A percentile compares a stretch with the other conserved stretches of the same genome.
phyloP scores from a whole-genome alignment of 2,113 vertebrate species.

The Oryzias woworae region DNA sequence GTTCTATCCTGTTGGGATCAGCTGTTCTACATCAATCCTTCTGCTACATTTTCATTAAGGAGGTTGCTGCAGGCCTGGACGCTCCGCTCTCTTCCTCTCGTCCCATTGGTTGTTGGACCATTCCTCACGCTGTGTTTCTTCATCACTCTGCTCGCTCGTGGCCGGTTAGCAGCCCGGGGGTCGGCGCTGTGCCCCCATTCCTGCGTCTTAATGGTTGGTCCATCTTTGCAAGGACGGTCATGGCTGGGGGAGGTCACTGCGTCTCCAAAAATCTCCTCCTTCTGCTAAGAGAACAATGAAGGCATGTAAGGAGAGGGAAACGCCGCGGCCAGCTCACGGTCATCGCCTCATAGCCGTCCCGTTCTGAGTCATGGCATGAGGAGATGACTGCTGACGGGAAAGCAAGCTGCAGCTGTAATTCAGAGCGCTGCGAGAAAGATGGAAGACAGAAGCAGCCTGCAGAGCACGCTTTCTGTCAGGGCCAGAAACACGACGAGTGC shows the following conservation, averaged over 20 bases:
- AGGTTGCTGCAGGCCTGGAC: too few relatives aligned
- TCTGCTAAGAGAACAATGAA: constrained; percentile 1
- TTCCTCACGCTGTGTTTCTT: too few relatives aligned
- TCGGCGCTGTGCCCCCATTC: not conserved
- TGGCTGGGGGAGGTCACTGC: constrained; percentile 41
- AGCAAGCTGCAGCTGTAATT: constrained; percentile 38
- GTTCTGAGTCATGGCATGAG: constrained; percentile 42
- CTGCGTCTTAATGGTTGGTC: constrained; percentile 2
- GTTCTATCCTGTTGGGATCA: too few relatives aligned
- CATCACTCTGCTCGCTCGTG: too few relatives aligned
- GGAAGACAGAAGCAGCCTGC: not conserved
- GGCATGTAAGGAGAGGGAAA: constrained; percentile 3
- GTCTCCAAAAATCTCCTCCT: not conserved
- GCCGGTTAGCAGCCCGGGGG: too few relatives aligned
- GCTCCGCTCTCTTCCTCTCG: too few relatives aligned
- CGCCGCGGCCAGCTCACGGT: constrained; percentile 2
- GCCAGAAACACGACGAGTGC: constrained; percentile 2
- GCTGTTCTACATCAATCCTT: too few relatives aligned
- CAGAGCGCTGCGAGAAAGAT: not conserved
- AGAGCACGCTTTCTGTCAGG: constrained; percentile 10
- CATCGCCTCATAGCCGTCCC: constrained; percentile 10
- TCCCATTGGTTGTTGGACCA: too few relatives aligned
- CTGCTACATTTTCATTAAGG: too few relatives aligned
- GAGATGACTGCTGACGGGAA: constrained; percentile 54
- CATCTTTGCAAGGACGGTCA: constrained; percentile 34